These are phyloP conservation scores for Willowsia nigromaculata DNA, from an alignment of 2,888 invertebrate genomes.

Conservation along the genomic window DNA sequence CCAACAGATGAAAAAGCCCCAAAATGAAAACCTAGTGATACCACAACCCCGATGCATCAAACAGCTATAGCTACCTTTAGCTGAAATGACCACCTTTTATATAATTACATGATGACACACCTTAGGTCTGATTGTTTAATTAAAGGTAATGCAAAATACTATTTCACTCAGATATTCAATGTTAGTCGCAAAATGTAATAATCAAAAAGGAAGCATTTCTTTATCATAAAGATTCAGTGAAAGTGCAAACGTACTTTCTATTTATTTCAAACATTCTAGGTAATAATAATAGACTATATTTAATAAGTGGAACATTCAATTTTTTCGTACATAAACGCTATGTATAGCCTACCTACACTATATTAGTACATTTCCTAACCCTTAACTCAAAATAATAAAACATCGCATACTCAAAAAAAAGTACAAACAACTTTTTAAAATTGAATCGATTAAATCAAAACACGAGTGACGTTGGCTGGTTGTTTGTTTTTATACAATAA, in stretches of 20 bases:
- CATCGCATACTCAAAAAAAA: conserved; percentile 38
- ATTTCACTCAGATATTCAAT: no score
- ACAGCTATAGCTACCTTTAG: no score
- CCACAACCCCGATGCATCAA: no score
- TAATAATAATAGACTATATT: background rate
- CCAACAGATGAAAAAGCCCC: no score
- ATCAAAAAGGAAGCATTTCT: background rate
- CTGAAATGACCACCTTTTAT: no score
- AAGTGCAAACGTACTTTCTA: conserved; percentile 3
- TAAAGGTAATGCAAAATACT: no score
- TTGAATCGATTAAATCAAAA: conserved; percentile 29
- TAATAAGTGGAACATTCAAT: conserved; percentile 11
- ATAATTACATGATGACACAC: no score
- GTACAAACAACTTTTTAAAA: conserved; percentile 50
- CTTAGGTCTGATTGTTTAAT: no score
- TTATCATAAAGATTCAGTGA: background rate
- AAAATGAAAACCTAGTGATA: no score
- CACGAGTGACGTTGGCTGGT: conserved; percentile 12
- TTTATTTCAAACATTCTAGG: conserved; percentile 24
- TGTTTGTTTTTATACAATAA: background rate
- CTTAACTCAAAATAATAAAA: conserved; percentile 60
- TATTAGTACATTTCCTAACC: conserved; percentile 35
- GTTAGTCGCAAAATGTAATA: no score
- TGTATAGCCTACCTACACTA: conserved; percentile 18
- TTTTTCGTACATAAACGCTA: conserved; percentile 20